Evolutionary conservation across 2,888 invertebrate species (phyloP).

Genomic region (Saturnia japonica): DNA sequence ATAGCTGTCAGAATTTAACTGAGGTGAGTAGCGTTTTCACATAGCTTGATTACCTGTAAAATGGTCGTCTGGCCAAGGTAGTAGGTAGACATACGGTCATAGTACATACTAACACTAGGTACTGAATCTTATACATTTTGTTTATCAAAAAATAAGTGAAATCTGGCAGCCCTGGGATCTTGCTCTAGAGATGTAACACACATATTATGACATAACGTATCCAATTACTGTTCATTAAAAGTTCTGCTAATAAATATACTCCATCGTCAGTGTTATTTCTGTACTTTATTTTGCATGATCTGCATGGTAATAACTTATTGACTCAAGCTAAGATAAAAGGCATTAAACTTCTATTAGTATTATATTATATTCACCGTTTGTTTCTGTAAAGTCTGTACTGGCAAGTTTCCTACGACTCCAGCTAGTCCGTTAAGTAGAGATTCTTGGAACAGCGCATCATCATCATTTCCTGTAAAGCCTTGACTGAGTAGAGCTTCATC

Average conservation of each 20-base stretch:
- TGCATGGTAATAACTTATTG: neutral
- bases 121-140: too few species aligned
- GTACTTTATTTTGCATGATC: neutral
- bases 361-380: constrained; percentile 70
- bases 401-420: constrained; percentile 85
- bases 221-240: neutral
- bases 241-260: neutral
- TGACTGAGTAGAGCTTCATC: constrained; percentile 83
- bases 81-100: too few species aligned
- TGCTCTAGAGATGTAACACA: too few species aligned
- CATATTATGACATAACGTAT: neutral
- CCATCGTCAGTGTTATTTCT: too few species aligned
- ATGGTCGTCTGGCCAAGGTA: too few species aligned
- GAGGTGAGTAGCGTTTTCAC: too few species aligned
- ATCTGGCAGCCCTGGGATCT: too few species aligned
- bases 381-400: constrained; percentile 83
- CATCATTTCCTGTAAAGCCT: constrained; percentile 54
- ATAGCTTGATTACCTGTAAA: too few species aligned
- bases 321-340: neutral
- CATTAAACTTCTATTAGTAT: neutral
- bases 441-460: constrained; percentile 74
- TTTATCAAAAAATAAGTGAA: too few species aligned
- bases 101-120: too few species aligned
- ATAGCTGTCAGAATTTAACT: too few species aligned
- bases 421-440: constrained; percentile 85